Evolutionary conservation across 2,113 vertebrate genomes (phyloP).

Genomic region (Poecile atricapillus): DNA sequence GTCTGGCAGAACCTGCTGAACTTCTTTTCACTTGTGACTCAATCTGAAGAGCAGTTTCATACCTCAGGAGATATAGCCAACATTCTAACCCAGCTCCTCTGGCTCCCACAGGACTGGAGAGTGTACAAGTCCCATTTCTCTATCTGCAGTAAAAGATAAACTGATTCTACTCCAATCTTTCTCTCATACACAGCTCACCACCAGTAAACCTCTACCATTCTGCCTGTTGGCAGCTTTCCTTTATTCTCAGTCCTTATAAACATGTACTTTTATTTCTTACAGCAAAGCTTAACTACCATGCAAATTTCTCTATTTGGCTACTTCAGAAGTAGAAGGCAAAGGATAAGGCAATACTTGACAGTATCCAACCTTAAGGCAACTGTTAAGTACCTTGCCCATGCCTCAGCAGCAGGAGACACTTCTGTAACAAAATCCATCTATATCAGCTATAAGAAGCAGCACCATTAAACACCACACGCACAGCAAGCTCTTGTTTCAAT

Average conservation of each 20-base stretch:
- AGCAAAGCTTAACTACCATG: neutral
- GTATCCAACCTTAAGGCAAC: neutral
- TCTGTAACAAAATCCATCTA: neutral
- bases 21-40: constrained; percentile 24
- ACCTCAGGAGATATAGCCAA: neutral
- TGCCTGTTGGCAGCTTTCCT: neutral
- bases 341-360: neutral
- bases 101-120: neutral
- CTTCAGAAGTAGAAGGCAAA: neutral
- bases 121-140: neutral
- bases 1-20: constrained; percentile 15
- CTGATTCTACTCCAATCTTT: neutral
- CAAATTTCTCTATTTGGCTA: neutral
- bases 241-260: neutral
- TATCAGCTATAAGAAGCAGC: neutral
- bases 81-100: neutral
- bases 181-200: neutral
- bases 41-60: neutral
- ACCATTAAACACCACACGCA: neutral
- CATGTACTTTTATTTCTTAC: neutral
- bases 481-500: neutral
- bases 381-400: neutral
- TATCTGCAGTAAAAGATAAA: neutral
- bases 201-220: neutral
- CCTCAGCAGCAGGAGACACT: neutral